Conservation (phyloP, 2,888 invertebrate genomes). For the Agrochola litura region DNA sequence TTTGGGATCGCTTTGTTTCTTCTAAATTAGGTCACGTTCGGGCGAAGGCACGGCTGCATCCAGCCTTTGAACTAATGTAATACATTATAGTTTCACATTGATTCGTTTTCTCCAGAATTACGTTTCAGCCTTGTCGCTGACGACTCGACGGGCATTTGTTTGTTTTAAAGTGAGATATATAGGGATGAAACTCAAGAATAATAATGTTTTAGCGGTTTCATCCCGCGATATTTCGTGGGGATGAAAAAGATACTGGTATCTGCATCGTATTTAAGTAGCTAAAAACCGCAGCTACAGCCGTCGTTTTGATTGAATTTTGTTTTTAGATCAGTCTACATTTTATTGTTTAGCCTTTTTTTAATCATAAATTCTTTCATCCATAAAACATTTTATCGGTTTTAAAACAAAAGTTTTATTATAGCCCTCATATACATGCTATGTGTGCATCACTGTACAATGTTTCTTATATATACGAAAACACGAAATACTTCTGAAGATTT, state of each 20-base stretch:
- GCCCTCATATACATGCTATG: neutral
- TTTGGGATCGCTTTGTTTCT: conserved; percentile 82
- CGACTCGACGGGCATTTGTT: conserved; percentile 38
- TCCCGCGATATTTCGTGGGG: neutral
- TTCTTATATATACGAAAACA: neutral
- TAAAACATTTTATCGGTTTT: conserved; percentile 11
- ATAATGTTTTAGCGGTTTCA: conserved; percentile 3
- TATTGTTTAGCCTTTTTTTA: neutral
- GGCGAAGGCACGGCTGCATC: conserved; percentile 76
- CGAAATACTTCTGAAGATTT: neutral
- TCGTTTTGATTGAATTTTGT: neutral
- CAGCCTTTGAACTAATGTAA: conserved; percentile 76
- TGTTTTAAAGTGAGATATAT: conserved; percentile 31
- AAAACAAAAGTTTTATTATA: neutral
- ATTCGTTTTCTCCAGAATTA: conserved; percentile 67
- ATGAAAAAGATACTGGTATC: neutral
- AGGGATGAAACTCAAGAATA: conserved; percentile 2
- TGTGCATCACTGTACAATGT: neutral
- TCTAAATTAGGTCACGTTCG: conserved; percentile 86
- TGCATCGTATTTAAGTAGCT: too few relatives aligned
- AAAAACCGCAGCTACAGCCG: too few relatives aligned
- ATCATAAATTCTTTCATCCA: neutral
- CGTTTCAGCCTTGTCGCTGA: conserved; percentile 54
- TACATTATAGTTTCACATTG: conserved; percentile 75
- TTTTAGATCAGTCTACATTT: neutral